Conservation (phyloP, 1,140 invertebrate genomes). For the Neomicropteryx cornuta region DNA sequence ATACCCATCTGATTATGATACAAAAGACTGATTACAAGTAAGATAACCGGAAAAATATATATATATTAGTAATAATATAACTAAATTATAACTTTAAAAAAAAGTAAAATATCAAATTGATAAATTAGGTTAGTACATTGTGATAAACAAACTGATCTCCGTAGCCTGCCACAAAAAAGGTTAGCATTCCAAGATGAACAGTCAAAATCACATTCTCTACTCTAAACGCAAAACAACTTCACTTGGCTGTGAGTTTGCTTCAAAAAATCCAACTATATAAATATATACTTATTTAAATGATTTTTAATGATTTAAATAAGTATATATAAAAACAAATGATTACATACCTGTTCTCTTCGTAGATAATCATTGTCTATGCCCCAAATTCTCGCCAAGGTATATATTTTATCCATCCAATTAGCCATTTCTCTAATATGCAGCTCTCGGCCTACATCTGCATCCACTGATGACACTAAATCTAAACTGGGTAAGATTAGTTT, state of each 20-base stretch:
- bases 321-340: background rate
- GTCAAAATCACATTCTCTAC: background rate
- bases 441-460: constrained; percentile 35
- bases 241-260: background rate
- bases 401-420: constrained; percentile 57
- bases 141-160: too few relatives aligned
- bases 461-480: constrained; percentile 43
- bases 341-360: constrained; percentile 53
- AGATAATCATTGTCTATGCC: constrained; percentile 64
- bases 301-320: constrained; percentile 2
- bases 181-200: too few relatives aligned
- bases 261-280: too few relatives aligned
- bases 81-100: too few relatives aligned
- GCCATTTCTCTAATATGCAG: constrained; percentile 46
- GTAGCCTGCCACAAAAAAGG: too few relatives aligned
- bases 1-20: too few relatives aligned
- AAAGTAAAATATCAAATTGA: too few relatives aligned
- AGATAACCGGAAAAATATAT: too few relatives aligned
- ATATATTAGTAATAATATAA: too few relatives aligned
- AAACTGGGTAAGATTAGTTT: constrained; percentile 53
- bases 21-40: too few relatives aligned
- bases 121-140: too few relatives aligned
- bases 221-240: background rate
- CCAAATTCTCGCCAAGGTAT: constrained; percentile 67
- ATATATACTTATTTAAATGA: too few relatives aligned